Conservation (phyloP, 2,888 invertebrate species). For the Octonoba sinensis region DNA sequence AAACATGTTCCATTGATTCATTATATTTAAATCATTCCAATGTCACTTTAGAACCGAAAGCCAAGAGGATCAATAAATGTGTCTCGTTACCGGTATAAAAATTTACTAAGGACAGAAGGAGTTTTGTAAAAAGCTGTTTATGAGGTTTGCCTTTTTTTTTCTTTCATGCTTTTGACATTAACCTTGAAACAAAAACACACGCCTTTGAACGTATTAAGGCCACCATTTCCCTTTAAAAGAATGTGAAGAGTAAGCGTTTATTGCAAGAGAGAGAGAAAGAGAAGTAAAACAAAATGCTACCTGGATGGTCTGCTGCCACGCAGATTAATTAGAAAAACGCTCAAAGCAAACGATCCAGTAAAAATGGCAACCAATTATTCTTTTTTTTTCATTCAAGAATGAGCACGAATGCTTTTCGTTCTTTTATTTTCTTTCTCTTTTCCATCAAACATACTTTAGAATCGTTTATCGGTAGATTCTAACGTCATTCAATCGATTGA, state of each 20-base stretch:
- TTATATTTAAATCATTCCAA: too few relatives aligned
- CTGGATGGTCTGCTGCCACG: constrained; percentile 2
- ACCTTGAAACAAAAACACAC: constrained; percentile 9
- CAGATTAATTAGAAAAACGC: constrained; percentile 30
- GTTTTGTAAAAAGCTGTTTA: too few relatives aligned
- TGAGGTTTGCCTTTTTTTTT: too few relatives aligned
- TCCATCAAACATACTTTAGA: too few relatives aligned
- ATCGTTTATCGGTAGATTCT: too few relatives aligned
- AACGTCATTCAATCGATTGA: too few relatives aligned
- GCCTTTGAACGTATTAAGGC: neutral
- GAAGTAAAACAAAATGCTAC: neutral
- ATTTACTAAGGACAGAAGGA: too few relatives aligned
- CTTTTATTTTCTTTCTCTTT: neutral
- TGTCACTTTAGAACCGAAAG: too few relatives aligned
- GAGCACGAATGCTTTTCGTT: constrained; percentile 16
- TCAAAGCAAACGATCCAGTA: constrained; percentile 19
- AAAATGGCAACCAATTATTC: constrained; percentile 22
- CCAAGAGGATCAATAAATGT: too few relatives aligned
- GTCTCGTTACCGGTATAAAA: too few relatives aligned
- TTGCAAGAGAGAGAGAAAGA: neutral
- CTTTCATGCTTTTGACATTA: constrained; percentile 4
- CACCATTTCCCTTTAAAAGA: constrained; percentile 12
- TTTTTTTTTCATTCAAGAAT: constrained; percentile 14
- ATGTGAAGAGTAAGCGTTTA: neutral
- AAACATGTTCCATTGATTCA: too few relatives aligned